Conservation (phyloP, 2,797 vertebrate genomes). For the Sebastolobus altivelis region DNA sequence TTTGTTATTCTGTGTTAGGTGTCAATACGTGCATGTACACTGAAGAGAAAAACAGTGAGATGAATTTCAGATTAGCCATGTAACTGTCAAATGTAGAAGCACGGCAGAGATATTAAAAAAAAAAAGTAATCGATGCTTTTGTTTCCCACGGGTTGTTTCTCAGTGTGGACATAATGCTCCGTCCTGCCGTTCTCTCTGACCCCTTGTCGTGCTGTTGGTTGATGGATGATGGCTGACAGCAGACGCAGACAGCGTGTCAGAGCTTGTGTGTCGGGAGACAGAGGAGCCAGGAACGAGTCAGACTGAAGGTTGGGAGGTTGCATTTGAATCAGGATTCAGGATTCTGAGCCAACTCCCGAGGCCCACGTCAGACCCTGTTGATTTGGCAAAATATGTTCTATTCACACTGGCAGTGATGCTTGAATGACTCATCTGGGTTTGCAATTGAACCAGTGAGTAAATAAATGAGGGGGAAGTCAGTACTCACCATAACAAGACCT, state of each 20-base stretch:
- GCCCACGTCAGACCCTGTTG: neutral
- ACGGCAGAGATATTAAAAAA: neutral
- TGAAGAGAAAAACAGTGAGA: neutral
- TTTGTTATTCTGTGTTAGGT: neutral
- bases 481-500: neutral
- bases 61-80: neutral
- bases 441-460: neutral
- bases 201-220: neutral
- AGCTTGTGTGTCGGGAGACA: neutral
- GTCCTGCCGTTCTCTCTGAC: constrained; percentile 6
- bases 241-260: constrained; percentile 23
- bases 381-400: neutral
- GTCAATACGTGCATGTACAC: neutral
- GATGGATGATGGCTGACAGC: constrained; percentile 55
- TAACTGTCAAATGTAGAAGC: neutral
- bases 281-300: constrained; percentile 11
- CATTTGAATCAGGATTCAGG: constrained; percentile 7
- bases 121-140: neutral
- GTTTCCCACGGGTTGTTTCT: neutral
- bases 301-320: constrained; percentile 7
- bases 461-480: constrained; percentile 12
- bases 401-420: neutral
- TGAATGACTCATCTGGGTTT: constrained; percentile 32
- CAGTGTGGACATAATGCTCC: neutral
- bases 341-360: neutral